Evolutionary conservation across 2,113 vertebrate genomes (phyloP).

Genomic region (Oryctolagus cuniculus): DNA sequence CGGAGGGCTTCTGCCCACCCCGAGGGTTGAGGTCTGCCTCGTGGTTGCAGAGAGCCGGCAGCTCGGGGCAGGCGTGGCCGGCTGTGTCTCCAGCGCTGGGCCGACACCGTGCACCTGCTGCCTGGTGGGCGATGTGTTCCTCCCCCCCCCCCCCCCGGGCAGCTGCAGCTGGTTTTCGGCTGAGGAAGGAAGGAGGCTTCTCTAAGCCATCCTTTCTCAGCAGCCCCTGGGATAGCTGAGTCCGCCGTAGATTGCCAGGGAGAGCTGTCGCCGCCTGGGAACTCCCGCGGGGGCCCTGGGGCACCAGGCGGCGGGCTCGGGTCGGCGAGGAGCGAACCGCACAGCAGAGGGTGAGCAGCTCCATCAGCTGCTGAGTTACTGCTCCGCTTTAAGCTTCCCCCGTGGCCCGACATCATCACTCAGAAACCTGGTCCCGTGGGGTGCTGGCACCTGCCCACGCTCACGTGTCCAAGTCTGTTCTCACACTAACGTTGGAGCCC

Average conservation of each 20-base stretch:
- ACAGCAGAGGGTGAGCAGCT: accelerated
- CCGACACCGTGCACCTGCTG: too few species aligned
- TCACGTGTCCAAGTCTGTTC: not conserved
- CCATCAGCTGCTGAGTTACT: accelerated
- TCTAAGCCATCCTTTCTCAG: not conserved
- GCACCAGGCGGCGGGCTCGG: not conserved
- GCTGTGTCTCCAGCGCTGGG: too few species aligned
- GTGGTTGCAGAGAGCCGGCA: not conserved
- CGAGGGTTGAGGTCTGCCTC: not conserved
- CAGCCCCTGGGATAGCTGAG: not conserved
- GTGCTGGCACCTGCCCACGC: accelerated
- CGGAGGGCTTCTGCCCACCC: not conserved
- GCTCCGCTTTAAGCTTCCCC: not conserved
- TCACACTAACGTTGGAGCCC: not conserved
- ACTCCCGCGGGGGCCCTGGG: too few species aligned
- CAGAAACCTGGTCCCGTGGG: accelerated
- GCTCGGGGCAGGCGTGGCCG: accelerated
- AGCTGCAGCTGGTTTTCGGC: not conserved
- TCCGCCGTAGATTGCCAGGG: not conserved
- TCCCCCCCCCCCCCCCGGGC: too few species aligned
- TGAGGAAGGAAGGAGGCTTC: not conserved
- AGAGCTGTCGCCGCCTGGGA: too few species aligned
- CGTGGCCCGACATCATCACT: not conserved
- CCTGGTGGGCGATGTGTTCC: too few species aligned
- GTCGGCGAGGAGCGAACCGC: not conserved